phyloP scores from a whole-genome alignment of 2,797 vertebrate genomes.

The Crenuchus spilurus region DNA sequence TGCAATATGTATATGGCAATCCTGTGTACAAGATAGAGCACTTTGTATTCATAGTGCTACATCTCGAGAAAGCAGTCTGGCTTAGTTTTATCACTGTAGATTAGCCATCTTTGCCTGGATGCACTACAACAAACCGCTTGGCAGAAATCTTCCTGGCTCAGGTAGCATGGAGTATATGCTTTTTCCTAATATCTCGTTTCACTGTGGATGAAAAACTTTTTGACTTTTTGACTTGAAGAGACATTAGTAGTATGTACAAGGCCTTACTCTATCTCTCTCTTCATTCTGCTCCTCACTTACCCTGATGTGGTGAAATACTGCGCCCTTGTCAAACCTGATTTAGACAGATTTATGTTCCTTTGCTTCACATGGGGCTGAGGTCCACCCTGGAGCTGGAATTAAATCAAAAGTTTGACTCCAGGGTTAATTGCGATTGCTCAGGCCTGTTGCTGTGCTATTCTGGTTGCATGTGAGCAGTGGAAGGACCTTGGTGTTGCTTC shows the following conservation, averaged over 20 bases:
- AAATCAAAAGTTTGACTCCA: conserved; percentile 31
- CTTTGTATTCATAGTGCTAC: too few species aligned
- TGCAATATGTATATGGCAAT: too few species aligned
- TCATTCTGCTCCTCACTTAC: conserved; percentile 32
- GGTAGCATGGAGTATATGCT: neutral
- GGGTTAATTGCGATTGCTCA: conserved; percentile 45
- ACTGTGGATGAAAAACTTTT: neutral
- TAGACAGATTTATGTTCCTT: conserved; percentile 55
- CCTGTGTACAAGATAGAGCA: too few species aligned
- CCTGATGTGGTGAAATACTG: conserved; percentile 35
- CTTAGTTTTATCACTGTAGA: too few species aligned
- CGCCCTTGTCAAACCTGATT: conserved; percentile 20
- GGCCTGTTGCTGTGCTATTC: conserved; percentile 7
- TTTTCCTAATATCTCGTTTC: neutral
- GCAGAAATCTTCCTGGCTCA: too few species aligned
- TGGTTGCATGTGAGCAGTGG: conserved; percentile 1
- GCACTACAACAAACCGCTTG: too few species aligned
- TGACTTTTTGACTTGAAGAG: neutral
- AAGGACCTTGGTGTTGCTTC: conserved; percentile 7
- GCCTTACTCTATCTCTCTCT: conserved; percentile 24
- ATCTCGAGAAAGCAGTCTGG: too few species aligned
- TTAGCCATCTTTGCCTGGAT: too few species aligned
- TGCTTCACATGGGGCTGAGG: conserved; percentile 13
- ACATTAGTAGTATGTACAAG: neutral
- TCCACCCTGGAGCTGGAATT: conserved; percentile 38